Base-by-base conservation (phyloP, 2,888 invertebrate genomes). In the Drosophila melanosoma region DNA sequence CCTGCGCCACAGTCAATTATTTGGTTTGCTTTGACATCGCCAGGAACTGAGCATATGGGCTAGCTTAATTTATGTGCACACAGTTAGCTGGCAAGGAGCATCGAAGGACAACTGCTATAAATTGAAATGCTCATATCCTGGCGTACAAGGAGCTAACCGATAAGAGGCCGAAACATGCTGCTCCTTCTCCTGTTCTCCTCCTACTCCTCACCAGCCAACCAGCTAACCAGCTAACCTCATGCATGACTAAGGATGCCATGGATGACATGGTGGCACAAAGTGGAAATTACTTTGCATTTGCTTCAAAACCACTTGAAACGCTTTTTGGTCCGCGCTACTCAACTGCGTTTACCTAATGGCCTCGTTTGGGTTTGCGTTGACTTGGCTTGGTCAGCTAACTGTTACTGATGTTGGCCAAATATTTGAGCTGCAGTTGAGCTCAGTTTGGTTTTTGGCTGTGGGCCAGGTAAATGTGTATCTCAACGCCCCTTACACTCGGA, bases 61-160 rank as follows among this genome's bases (percentile, higher is more conserved):
- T 51, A 75, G 69, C 67, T 74, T 84, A 85, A 84, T 84, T 84
- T 87, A 84, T 87, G 87, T 82, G 81, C 79, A 82, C 75, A 83
- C 57, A 70, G 63, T 57, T 35, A 54, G 35, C 15, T 40, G 29
- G 6, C 36, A 1, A 38, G 60, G 64, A 70, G 62, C 72, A 75
- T 73, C 69, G 79, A 83, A 77, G 59, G 71, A 66, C 75, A 75
- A 69, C 72, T 74, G 52, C 85, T 70, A 88, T 88, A 88, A 88
- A 86, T 86, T 83, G 74, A 83, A 87, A 84, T 87, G 79, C 83
- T 84, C 85, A 87, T 84, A 84, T 87, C 87, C 84, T 80, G 82
- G 66, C 68, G 51, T 54, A 65, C n/a, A 29, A 76, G 64, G 53
- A 64, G 58, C 69, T 36, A 61, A 52, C 76, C 79, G 82, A 82